A percentile compares a stretch with the other conserved stretches of the same genome.
Evolutionary conservation across 2,888 invertebrate genomes (phyloP).

Genomic region (Coenonympha arcania): DNA sequence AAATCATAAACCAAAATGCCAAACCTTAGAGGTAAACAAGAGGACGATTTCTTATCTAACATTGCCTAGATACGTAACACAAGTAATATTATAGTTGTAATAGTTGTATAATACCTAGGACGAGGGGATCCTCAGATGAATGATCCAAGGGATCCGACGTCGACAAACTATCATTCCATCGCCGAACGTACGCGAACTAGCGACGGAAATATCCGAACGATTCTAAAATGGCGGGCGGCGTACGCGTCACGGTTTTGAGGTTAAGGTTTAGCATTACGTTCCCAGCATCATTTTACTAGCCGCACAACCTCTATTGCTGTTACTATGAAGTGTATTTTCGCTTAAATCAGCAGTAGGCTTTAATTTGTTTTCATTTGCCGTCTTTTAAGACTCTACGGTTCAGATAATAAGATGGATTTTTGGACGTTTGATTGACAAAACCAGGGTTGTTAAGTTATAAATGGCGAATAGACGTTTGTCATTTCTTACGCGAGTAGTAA

Average conservation of each 20-base stretch:
- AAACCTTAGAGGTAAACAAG: too few species aligned
- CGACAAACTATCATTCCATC: constrained; percentile 39
- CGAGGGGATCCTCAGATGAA: too few species aligned
- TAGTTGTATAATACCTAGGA: constrained; percentile 11
- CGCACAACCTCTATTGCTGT: constrained; percentile 23
- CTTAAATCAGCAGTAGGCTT: constrained; percentile 26
- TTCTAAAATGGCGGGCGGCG: constrained; percentile 61
- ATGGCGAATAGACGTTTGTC: constrained; percentile 53
- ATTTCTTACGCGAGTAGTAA: constrained; percentile 52
- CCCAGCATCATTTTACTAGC: constrained; percentile 18
- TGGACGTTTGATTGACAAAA: constrained; percentile 25
- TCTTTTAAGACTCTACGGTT: not conserved
- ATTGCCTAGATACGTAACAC: too few species aligned
- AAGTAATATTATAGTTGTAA: not conserved
- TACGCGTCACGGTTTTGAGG: constrained; percentile 68
- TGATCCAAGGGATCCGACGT: too few species aligned
- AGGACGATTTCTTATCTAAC: too few species aligned
- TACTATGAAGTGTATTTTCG: constrained; percentile 41
- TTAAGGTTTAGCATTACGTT: constrained; percentile 71
- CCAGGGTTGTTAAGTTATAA: constrained; percentile 38
- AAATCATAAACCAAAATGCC: too few species aligned
- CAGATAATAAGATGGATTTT: constrained; percentile 39
- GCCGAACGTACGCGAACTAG: constrained; percentile 44
- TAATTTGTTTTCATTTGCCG: constrained; percentile 28
- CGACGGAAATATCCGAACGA: constrained; percentile 50